A percentile compares a stretch with the other conserved stretches of the same genome.
These are phyloP conservation scores for Ophion costatus DNA, from an alignment of 2,888 invertebrate species.

Conservation along the genomic window DNA sequence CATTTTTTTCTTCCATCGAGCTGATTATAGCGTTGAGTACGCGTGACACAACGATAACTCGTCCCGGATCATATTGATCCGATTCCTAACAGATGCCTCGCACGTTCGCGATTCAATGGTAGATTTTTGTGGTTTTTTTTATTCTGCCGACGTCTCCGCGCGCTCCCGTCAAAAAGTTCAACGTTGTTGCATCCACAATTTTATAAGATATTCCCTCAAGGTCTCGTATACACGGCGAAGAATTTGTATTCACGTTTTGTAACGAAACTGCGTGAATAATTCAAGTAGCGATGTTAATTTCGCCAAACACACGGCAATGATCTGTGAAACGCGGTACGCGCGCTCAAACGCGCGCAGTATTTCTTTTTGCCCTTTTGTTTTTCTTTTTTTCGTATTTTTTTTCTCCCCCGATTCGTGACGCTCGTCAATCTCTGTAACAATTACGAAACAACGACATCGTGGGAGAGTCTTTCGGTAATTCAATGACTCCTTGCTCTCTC, in stretches of 20 bases:
- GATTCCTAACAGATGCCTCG: too few species aligned
- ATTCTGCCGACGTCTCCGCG: too few species aligned
- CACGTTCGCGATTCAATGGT: too few species aligned
- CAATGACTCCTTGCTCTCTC: slow-evolving; percentile 25
- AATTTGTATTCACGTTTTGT: slow-evolving; percentile 41
- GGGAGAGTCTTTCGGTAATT: slow-evolving; percentile 45
- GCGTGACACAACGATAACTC: too few species aligned
- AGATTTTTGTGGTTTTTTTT: too few species aligned
- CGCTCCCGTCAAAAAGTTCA: too few species aligned
- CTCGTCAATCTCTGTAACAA: slow-evolving; percentile 47
- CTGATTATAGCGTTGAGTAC: too few species aligned
- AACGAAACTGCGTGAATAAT: slow-evolving; percentile 54
- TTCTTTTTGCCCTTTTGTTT: background rate
- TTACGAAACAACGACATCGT: slow-evolving; percentile 43
- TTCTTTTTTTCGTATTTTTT: background rate
- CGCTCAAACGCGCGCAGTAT: background rate
- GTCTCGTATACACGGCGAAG: background rate
- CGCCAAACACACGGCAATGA: slow-evolving; percentile 36
- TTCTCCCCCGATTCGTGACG: slow-evolving; percentile 41
- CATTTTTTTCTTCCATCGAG: too few species aligned
- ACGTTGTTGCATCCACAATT: too few species aligned
- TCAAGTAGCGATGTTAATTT: slow-evolving; percentile 54
- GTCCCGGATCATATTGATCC: too few species aligned
- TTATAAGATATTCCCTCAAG: slow-evolving; percentile 2
- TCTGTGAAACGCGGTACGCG: slow-evolving; percentile 28